Evolutionary conservation across 92 coral and sea anemone genomes (phyloP).

Genomic region (Hydrozoanthus gracilis): DNA sequence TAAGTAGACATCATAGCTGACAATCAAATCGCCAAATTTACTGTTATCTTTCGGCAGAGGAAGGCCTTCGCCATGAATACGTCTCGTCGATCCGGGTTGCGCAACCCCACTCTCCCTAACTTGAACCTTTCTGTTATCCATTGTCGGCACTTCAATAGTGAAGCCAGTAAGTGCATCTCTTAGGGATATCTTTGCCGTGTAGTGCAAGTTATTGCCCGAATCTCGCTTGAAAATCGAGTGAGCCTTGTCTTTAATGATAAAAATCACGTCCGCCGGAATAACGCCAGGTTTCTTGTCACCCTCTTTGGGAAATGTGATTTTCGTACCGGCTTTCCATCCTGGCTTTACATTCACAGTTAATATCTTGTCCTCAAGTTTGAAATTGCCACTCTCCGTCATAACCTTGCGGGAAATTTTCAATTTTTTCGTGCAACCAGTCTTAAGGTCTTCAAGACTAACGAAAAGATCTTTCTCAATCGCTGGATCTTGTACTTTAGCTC

Average conservation of each 20-base stretch:
- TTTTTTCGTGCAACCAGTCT: conserved; percentile 83
- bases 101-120: conserved; percentile 70
- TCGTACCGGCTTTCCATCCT: conserved; percentile 95
- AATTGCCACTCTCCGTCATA: conserved; percentile 64
- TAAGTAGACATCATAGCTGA: conserved; percentile 77
- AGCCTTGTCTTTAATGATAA: conserved; percentile 82
- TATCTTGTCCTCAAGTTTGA: conserved; percentile 83
- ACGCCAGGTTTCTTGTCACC: conserved; percentile 93
- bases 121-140: conserved; percentile 68
- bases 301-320: conserved; percentile 80
- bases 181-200: conserved; percentile 80
- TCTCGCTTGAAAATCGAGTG: conserved; percentile 83
- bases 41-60: conserved; percentile 86
- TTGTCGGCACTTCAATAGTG: conserved; percentile 67
- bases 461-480: conserved; percentile 86
- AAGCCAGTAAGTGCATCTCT: conserved; percentile 88
- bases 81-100: conserved; percentile 73
- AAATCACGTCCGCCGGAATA: conserved; percentile 90
- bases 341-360: conserved; percentile 86
- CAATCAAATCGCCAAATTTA: conserved; percentile 80
- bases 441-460: conserved; percentile 84
- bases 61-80: conserved; percentile 82
- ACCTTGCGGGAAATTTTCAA: conserved; percentile 90
- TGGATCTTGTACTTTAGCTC: conserved; percentile 80
- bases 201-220: conserved; percentile 77